Base-by-base conservation (phyloP, 1,140 invertebrate species). In the Sogatella furcifera region DNA sequence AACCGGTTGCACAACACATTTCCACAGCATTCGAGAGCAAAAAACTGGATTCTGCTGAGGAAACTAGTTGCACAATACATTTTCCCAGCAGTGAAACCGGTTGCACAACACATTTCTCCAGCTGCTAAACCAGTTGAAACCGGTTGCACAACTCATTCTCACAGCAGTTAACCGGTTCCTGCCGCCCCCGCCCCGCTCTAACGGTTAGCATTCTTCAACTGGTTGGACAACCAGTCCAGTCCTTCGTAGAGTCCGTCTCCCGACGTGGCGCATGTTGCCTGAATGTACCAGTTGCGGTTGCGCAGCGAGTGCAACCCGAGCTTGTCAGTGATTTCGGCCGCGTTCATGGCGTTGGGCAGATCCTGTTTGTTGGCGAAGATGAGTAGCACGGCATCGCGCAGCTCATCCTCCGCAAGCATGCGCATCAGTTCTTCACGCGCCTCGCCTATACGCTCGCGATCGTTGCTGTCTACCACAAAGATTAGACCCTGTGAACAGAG, bases 351-450 rank as follows among this genome's bases (percentile, higher is more conserved):
- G 78, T 98, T 97, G 5, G 96, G 95, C 69, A 98, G 80, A 76
- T 98, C 96, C 79, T 99, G 96, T 80, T 99, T 99, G 76, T 99
- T 99, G 19, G 97, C 97, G 80, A 99, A 99, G 38, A 99, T 90
- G 64, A 99, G 77, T 14, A 99, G 81, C 6, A 98, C 92, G 41
- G 96, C 95, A 79, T 99, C 95, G 70, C 95, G 81, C 2, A 99
- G 78, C 75, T 99, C 97, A 77, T 99, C 96, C 79, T 99, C 97
- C 72, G 60, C 79, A 66, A 95, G 79, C 94, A 99, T 97, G 74
- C 93, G 88, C 69, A 88, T 88, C 52, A 98, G 75, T 77, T 98
- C 96, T 71, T 94, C 89, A 73, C 92, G 83, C n/a, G 95, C 95
- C 77, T 98, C 96, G 55, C 81, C 83, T 70, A 97, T 90, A 74